Evolutionary conservation across 2,888 invertebrate species (phyloP), one percentile per base, ranked within the genome.

Genomic region (Tolmerus cingulatus): DNA sequence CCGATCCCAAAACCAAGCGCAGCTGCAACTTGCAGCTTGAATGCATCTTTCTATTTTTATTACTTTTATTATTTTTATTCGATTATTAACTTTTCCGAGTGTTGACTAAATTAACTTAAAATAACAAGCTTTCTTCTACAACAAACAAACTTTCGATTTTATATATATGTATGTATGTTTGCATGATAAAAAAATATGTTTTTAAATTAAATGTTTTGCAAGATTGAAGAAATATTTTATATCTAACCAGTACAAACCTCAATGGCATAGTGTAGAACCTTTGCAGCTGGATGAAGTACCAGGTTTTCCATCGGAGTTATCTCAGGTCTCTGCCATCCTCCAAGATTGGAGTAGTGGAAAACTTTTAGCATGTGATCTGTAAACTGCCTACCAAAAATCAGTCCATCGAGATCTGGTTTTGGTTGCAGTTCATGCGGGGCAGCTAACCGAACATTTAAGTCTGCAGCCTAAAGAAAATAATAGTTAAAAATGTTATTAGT

Each of bases 311-410:
- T 94, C 0, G 98, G 98, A 86, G 95, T 95, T 88, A 99, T 98
- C 91, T 96, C 95, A 1, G 99, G 99, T 90, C 95, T 95, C 90
- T 96, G 97, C 99, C 99, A 99, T 14, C 99, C 99, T 12, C 99
- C 99, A 74, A 96, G 93, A 85, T 95, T 94, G 90, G 95, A 95
- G 90, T 96, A 95, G 93, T 97, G 98, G 90, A 96, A 95, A 82
- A 97, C 94, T 93, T 96, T 97, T 77, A 99, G 93, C 98, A 99
- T 99, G 92, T 99, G 99, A 93, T 99, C 99, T 12, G 98, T 96
- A 93, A 98, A 99, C 90, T 95, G 94, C 92, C 97, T 97, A n/a
- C 99, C 99, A 93, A 99, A 99, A 85, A 95, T 94, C 34, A 98
- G 94, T 43, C 96, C 96, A 86, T 94, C 94, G 1, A 95, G 96